These are phyloP conservation scores for Melanocharis versteri DNA, from an alignment of 2,113 vertebrate species.

Conservation along the genomic window DNA sequence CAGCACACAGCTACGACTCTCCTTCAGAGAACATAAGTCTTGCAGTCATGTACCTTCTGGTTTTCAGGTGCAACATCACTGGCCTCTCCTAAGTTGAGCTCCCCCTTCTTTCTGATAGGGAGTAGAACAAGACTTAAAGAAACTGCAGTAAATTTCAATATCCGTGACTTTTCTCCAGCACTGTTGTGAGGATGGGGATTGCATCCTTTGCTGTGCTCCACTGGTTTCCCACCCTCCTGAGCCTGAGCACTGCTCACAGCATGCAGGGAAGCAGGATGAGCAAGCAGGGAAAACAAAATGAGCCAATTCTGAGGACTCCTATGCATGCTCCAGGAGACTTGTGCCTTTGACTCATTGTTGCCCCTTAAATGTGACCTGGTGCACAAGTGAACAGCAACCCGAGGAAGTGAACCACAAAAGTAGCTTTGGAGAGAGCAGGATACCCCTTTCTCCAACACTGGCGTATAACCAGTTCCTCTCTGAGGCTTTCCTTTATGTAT, in stretches of 20 bases:
- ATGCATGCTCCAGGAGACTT: accelerated
- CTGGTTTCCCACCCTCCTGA: neutral
- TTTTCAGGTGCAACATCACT: neutral
- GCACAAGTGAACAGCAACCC: neutral
- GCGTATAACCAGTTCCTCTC: neutral
- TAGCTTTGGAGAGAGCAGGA: neutral
- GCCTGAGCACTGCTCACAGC: neutral
- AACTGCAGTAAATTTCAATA: neutral
- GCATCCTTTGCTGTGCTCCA: neutral
- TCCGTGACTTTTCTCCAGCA: neutral
- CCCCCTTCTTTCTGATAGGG: neutral
- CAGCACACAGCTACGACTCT: neutral
- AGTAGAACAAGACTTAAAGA: neutral
- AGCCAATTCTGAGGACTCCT: neutral
- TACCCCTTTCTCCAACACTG: neutral
- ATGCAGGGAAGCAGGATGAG: neutral
- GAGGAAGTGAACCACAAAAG: neutral
- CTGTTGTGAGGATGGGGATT: neutral
- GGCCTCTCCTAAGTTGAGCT: neutral
- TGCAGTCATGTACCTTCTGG: neutral
- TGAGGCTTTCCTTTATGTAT: neutral
- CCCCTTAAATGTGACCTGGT: neutral
- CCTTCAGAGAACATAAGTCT: neutral
- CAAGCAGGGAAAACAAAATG: neutral
- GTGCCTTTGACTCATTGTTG: neutral